Evolutionary conservation across 2,797 vertebrate genomes (phyloP), one percentile per base, ranked within the genome.

Genomic region (Calcarius lapponicus): DNA sequence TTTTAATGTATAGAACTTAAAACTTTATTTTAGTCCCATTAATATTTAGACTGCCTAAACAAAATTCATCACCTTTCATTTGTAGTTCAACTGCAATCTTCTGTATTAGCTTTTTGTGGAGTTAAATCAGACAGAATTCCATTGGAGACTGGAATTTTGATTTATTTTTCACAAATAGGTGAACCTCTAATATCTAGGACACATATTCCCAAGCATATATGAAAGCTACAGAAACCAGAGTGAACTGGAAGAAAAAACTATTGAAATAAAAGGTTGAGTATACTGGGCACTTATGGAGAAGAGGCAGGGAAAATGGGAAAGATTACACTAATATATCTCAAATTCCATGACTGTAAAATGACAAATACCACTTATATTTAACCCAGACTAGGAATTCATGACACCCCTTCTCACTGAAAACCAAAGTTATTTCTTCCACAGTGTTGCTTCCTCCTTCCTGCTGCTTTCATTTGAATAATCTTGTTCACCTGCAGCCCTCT

Each of bases 81-180:
- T 54, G 14, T 43, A 38, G 19, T 36, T 71, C 13, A 42, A 7
- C 24, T 70, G 25, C 13, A 6, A 45, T 20, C 7, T 5, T 50
- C 11, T 34, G 1, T 26, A 28, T n/a, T 53, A 45, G 16, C 4
- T 86, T 73, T 70, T 78, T 25, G 31, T 32, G 50, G 21, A 26
- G 26, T n/a, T 54, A 74, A 82, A 43, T 20, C 8, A 50, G 56
- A 25, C 53, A 80, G 45, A 67, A 53, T 3, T 2, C 24, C 38
- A 53, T 2, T 60, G 38, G 24, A 42, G 19, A 58, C 5, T 0
- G 3, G 38, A 45, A 71, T 81, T 71, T 84, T 28, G 7, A 34
- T 66, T 18, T 80, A 8, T 71, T 81, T 67, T 79, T 19, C 31
- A 43, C 13, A 17, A 32, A 40, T 19, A 45, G 0, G 0, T 22